phyloP scores from a whole-genome alignment of 2,113 vertebrate genomes.

The Leuciscus idus region DNA sequence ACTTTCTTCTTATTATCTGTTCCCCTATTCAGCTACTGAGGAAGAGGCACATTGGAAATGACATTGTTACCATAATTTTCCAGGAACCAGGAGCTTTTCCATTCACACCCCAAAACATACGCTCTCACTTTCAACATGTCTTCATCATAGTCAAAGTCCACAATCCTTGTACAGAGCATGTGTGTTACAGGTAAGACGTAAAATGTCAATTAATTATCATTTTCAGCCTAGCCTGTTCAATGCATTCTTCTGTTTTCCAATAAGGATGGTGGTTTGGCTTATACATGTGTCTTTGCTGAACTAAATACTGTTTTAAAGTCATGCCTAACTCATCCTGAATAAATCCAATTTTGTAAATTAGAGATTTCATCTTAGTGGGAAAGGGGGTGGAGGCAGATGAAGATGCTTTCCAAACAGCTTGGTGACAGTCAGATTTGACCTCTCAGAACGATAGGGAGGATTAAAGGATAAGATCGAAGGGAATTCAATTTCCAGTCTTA shows the following conservation, averaged over 20 bases:
- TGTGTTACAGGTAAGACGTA: constrained; percentile 84
- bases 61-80: constrained; percentile 89
- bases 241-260: not conserved
- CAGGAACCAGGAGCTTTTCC: constrained; percentile 88
- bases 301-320: constrained; percentile 24
- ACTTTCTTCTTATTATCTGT: not conserved
- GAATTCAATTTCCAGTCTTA: constrained; percentile 47
- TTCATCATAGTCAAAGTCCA: constrained; percentile 87
- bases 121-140: constrained; percentile 87
- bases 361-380: constrained; percentile 3
- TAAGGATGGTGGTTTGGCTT: not conserved
- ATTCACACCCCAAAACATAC: constrained; percentile 86
- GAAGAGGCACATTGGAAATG: constrained; percentile 89
- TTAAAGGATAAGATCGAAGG: constrained; percentile 44
- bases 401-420: constrained; percentile 31
- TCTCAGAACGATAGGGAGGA: constrained; percentile 31
- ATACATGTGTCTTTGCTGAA: not conserved
- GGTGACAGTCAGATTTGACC: constrained; percentile 30
- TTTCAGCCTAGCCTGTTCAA: not conserved
- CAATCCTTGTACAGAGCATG: constrained; percentile 83
- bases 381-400: not conserved
- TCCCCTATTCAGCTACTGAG: constrained; percentile 78
- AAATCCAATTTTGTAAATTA: constrained; percentile 28
- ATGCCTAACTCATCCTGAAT: not conserved
- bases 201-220: not conserved